phyloP scores from a whole-genome alignment of 2,113 vertebrate genomes.

The Cyprinodon brontotheroides region DNA sequence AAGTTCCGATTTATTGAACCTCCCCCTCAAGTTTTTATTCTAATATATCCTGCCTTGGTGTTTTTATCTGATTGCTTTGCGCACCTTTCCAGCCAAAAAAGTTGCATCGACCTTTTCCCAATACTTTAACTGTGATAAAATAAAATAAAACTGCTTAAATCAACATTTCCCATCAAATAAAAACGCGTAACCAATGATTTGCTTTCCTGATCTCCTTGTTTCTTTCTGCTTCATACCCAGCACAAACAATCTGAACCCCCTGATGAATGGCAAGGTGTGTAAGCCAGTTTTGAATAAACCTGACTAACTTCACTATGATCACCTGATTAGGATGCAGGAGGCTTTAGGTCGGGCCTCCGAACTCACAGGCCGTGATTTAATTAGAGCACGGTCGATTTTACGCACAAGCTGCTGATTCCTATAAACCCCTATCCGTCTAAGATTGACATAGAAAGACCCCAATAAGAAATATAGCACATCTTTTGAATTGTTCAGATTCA shows the following conservation, averaged over 20 bases:
- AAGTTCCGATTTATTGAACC: conserved; percentile 4
- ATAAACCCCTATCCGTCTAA: background rate
- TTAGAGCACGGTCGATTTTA: conserved; percentile 32
- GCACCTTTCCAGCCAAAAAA: conserved; percentile 10
- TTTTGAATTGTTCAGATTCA: background rate
- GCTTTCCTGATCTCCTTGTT: background rate
- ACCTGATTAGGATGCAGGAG: conserved; percentile 49
- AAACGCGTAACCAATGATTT: background rate
- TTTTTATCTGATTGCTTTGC: conserved; percentile 29
- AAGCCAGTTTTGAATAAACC: conserved; percentile 18
- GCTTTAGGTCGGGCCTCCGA: conserved; percentile 57
- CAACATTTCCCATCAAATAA: background rate
- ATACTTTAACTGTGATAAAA: background rate
- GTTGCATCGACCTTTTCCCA: background rate
- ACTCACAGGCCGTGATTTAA: conserved; percentile 55
- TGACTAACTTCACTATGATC: conserved; percentile 23
- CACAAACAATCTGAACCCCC: background rate
- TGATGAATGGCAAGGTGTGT: background rate
- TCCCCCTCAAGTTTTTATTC: conserved; percentile 48
- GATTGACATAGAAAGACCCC: background rate
- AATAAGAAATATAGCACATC: background rate
- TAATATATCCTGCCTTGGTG: conserved; percentile 29
- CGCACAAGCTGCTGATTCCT: conserved; percentile 41
- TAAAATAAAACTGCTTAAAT: background rate
- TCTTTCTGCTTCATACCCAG: background rate